Conservation (phyloP, 2,113 vertebrate species). For the Stomatorhinus ivindoensis region DNA sequence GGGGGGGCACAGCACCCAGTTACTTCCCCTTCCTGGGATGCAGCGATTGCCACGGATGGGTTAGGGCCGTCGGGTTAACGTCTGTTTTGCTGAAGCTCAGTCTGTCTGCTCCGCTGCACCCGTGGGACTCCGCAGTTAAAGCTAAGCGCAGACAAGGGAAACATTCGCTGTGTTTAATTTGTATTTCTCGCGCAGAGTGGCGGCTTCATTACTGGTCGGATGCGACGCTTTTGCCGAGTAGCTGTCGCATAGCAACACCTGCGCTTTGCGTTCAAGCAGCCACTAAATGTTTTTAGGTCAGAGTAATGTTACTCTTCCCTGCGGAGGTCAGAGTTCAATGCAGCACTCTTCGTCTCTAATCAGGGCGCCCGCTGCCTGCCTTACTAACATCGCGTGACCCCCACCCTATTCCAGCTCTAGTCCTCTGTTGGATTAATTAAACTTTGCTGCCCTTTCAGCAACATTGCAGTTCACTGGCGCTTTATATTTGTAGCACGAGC, state of each 20-base stretch:
- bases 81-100: neutral
- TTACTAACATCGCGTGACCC: neutral
- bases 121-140: neutral
- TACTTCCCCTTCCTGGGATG: neutral
- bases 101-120: neutral
- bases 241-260: conserved; percentile 11
- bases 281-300: neutral
- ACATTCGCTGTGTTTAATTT: neutral
- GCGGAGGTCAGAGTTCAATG: conserved; percentile 5
- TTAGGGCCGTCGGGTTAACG: neutral
- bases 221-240: neutral
- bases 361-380: neutral
- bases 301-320: conserved; percentile 5
- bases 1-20: neutral
- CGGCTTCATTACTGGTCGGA: neutral
- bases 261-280: neutral
- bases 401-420: neutral
- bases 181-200: neutral
- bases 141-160: neutral
- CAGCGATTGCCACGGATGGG: neutral
- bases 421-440: neutral
- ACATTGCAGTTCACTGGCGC: neutral
- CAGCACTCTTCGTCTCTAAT: conserved; percentile 1
- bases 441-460: neutral
- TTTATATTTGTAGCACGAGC: neutral